Conservation (phyloP, 2,113 vertebrate species). For the Zapus hudsonius region DNA sequence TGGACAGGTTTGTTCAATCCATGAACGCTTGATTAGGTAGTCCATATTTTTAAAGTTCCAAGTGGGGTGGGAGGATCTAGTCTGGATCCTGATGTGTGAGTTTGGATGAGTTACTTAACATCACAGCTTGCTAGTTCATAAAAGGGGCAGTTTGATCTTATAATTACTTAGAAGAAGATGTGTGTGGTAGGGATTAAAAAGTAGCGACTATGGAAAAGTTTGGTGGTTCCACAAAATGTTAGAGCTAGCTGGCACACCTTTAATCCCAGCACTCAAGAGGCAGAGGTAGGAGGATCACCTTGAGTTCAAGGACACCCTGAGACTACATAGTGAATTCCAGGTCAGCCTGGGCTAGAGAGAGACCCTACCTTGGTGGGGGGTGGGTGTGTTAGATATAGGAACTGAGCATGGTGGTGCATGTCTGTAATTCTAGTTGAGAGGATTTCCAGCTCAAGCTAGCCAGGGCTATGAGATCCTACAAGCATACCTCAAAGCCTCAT, state of each 20-base stretch:
- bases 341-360: too few species aligned
- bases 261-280: too few species aligned
- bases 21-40: background rate
- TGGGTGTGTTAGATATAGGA: background rate
- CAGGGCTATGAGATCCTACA: background rate
- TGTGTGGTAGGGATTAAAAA: background rate
- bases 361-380: too few species aligned
- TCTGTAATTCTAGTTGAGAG: background rate
- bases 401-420: background rate
- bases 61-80: background rate
- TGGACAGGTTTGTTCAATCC: background rate
- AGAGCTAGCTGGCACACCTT: too few species aligned
- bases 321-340: too few species aligned
- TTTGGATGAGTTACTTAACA: background rate
- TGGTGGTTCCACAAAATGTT: background rate
- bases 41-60: background rate
- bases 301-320: too few species aligned
- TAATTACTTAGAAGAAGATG: too few species aligned
- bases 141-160: background rate
- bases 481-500: background rate
- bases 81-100: background rate
- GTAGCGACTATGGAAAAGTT: background rate
- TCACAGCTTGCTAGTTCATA: slow-evolving; percentile 3
- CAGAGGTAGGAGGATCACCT: too few species aligned
- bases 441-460: background rate